Evolutionary conservation across 2,888 invertebrate species (phyloP).

Genomic region (Arrhopalites spinosus): DNA sequence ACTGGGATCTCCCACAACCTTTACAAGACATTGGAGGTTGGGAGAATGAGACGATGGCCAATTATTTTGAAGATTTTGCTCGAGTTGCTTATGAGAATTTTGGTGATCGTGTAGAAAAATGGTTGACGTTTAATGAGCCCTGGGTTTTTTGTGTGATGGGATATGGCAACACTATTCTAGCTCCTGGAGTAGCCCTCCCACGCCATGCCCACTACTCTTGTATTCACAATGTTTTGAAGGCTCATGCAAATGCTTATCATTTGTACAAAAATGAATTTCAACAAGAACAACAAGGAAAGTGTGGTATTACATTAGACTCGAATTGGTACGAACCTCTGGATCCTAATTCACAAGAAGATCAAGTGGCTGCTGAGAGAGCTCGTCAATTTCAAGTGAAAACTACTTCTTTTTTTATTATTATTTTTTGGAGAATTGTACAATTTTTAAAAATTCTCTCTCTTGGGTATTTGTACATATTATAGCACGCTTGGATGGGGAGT

Average conservation of each 20-base stretch:
- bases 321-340: constrained; percentile 49
- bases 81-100: constrained; percentile 34
- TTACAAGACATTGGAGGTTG: constrained; percentile 38
- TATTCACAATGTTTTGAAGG: constrained; percentile 67
- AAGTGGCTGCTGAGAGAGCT: constrained; percentile 47
- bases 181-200: constrained; percentile 61
- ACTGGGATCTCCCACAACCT: constrained; percentile 43
- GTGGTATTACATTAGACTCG: constrained; percentile 50
- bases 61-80: constrained; percentile 39
- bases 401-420: neutral
- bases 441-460: neutral
- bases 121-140: constrained; percentile 44
- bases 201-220: constrained; percentile 68
- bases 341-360: constrained; percentile 30
- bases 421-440: neutral
- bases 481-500: constrained; percentile 47
- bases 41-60: constrained; percentile 36
- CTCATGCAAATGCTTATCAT: constrained; percentile 69
- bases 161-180: constrained; percentile 62
- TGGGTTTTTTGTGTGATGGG: constrained; percentile 62
- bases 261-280: constrained; percentile 67
- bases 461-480: too few relatives aligned
- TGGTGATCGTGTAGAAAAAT: constrained; percentile 35
- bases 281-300: constrained; percentile 50
- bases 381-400: constrained; percentile 47